Conservation (phyloP, 2,113 vertebrate genomes). For the chimpanzee (Pan troglodytes) region NHGRI_mPanTro3-v2.1_pri NC_072410.2:117585001-117585500, state of each 20-base stretch:
- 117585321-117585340: background rate
- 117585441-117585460: no score
- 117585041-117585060: fast-evolving
- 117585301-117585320: fast-evolving
- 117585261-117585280: fast-evolving
- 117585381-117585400: background rate
- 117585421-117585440: fast-evolving
- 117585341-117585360: no score
- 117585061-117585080: background rate
- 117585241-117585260: background rate
- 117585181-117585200: background rate
- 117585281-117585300: fast-evolving
- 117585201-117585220: background rate
- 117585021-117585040: background rate
- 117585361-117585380: background rate
- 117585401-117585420: no score
- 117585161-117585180: fast-evolving
- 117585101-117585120: background rate
- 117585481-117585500: background rate
- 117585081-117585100: background rate
- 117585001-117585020: fast-evolving
- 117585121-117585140: background rate
- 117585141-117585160: background rate
- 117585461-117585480: background rate
- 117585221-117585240: background rate